Base-by-base conservation (phyloP, 2,888 invertebrate species). In the Digitonthophagus gazella region DNA sequence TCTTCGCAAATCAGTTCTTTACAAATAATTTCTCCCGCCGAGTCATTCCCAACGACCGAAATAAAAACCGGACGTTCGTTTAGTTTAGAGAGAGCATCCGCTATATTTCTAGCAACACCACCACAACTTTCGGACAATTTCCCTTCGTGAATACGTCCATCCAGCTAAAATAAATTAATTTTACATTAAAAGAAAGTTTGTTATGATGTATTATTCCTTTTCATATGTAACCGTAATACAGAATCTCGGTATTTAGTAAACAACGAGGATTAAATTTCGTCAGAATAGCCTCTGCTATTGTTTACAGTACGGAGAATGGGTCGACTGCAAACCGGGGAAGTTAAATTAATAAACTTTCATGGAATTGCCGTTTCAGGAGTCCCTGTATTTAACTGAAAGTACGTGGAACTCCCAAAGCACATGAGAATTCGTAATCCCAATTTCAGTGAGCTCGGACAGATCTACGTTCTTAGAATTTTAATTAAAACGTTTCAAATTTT, bases 61-160 rank as follows among this genome's bases (percentile, higher is more conserved):
- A 97, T 85, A 58, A 97, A 88, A 18, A 87, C 81, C 0, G 90
- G 87, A 1, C 83, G 74, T 0, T 86, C 86, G 44, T 91, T 90
- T 20, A 97, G 85, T 76, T 92, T 89, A 76, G 87, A 87, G 65
- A 98, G 84, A 15, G 93, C 94, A 76, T 96, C 95, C 1, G 95
- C 94, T 67, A 98, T 86, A 82, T 98, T 98, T 65, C 97, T 87
- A 0, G 91, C 98, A 0, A 98, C 98, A 11, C 98, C 98, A 8
- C 98, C 98, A 4, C 89, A 89, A 68, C 88, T 87, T 76, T 88
- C 87, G 61, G 86, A 84, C 28, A 90, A 88, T 69, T 83, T 81
- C 18, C 92, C 91, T 0, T 83, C 81, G 79, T 94, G 91, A 0
- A 94, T 94, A 71, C 92, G 88, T 20, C 95, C 96, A 78, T 96